Evolutionary conservation across 2,797 vertebrate species (phyloP).

Genomic region (Neopelma chrysocephalum): DNA sequence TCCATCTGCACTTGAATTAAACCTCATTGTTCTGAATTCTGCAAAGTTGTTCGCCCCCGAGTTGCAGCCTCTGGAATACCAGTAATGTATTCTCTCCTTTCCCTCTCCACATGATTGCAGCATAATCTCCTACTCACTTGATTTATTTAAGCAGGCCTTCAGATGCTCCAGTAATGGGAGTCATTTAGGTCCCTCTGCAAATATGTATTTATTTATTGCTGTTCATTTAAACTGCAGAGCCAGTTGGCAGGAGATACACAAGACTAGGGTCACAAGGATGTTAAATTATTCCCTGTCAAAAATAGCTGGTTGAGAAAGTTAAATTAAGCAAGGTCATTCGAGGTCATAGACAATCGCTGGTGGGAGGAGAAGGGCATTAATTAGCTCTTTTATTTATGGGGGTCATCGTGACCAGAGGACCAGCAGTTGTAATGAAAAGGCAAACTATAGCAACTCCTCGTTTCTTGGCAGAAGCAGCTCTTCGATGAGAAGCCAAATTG

Average conservation of each 20-base stretch:
- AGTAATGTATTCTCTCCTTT: constrained; percentile 48
- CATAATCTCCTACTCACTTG: constrained; percentile 54
- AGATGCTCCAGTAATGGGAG: constrained; percentile 63
- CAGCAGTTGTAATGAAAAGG: neutral
- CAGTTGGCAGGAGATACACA: constrained; percentile 50
- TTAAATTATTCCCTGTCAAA: constrained; percentile 42
- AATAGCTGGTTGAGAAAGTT: constrained; percentile 53
- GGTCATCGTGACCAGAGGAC: neutral
- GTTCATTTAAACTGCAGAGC: constrained; percentile 56
- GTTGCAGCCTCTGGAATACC: constrained; percentile 6
- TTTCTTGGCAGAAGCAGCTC: neutral
- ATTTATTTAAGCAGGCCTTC: constrained; percentile 65
- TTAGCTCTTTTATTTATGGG: constrained; percentile 29
- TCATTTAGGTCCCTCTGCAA: constrained; percentile 63
- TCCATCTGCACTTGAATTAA: neutral
- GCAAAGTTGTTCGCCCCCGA: neutral
- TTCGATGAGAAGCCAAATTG: neutral
- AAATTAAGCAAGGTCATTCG: constrained; percentile 36
- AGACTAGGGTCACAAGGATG: constrained; percentile 54
- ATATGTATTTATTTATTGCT: constrained; percentile 66
- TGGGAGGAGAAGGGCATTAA: constrained; percentile 1
- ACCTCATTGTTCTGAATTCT: neutral
- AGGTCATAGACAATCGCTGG: constrained; percentile 13
- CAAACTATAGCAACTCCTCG: neutral
- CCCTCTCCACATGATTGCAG: constrained; percentile 58